Percentiles rank a stretch among this genome's conserved stretches.
Conservation (phyloP, 2,888 invertebrate genomes). For the Esperia sulphurella region DNA sequence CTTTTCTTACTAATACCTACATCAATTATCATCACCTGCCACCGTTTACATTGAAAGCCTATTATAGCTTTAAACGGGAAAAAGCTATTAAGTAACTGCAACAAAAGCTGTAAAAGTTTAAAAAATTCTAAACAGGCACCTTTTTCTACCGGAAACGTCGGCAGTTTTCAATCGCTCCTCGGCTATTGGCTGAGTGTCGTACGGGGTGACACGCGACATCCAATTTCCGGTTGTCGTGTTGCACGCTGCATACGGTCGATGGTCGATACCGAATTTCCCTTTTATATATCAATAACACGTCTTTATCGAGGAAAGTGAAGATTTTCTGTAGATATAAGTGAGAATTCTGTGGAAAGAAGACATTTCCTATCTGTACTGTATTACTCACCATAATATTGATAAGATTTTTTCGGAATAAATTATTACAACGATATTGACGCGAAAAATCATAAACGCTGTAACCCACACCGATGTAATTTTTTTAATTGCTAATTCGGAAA, state of each 20-base stretch:
- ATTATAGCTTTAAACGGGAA: not conserved
- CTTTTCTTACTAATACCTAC: no score
- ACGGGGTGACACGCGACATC: constrained; percentile 16
- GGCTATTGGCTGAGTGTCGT: constrained; percentile 12
- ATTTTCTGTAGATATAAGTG: no score
- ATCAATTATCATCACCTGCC: no score
- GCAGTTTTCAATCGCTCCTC: constrained; percentile 13
- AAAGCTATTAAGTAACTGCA: not conserved
- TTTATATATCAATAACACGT: constrained; percentile 4
- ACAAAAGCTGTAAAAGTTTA: not conserved
- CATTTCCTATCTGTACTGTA: no score
- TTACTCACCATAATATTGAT: no score
- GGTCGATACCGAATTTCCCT: constrained; percentile 6
- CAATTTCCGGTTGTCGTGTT: constrained; percentile 17
- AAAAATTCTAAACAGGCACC: not conserved
- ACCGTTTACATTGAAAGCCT: no score
- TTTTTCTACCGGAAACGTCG: not conserved
- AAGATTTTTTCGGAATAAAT: no score
- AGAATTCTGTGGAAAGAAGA: no score
- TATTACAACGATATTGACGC: no score
- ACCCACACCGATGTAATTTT: no score
- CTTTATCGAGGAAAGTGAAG: not conserved
- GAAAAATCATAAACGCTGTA: no score
- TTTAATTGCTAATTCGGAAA: no score
- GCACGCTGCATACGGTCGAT: constrained; percentile 7